Evolutionary conservation across 2,797 vertebrate species (phyloP), one percentile per base, ranked within the genome.

Genomic region (Meriones psammophilus): DNA sequence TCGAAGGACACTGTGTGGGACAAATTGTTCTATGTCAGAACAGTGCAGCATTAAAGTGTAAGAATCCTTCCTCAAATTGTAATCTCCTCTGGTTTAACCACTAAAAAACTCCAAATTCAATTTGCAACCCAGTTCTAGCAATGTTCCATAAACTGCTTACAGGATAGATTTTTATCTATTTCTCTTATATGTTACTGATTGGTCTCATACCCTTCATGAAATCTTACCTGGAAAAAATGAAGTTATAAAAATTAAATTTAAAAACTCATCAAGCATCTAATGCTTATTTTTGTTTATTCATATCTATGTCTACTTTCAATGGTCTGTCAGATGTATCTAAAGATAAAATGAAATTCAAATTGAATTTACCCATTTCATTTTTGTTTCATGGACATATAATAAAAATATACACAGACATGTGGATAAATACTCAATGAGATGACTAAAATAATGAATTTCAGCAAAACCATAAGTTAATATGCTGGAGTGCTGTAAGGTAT

Each of bases 121-220:
- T 95, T 86, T 95, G 50, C 71, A 85, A 91, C 5, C 15, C 15
- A 81, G 15, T 68, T 97, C 85, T 90, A 86, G 89, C 24, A 74
- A 88, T 96, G 94, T 93, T 93, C 56, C 7, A 76, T 86, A 86
- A 93, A 81, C 68, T 76, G 91, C 93, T 39, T 83, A 15, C 46
- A 96, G 93, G 66, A 92, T 90, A 92, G 96, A 95, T 90, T 96
- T 95, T 92, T 96, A 86, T 86, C 68, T 94, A 24, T 96, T 88
- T 95, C 86, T 93, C 89, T 84, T 92, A 89, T 93, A 92, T 60
- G 92, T 92, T 88, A 89, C 71, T n/a, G 5, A 33, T 94, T 89
- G 50, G 73, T 95, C 94, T 96, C 73, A 81, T 54, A 14, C 71
- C 42, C 64, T 88, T 96, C 83, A 88, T 60, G 5, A 94, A 92